Percentiles rank a stretch among this genome's conserved stretches.
Evolutionary conservation across 2,888 invertebrate genomes (phyloP).

Genomic region (Bibio marci): DNA sequence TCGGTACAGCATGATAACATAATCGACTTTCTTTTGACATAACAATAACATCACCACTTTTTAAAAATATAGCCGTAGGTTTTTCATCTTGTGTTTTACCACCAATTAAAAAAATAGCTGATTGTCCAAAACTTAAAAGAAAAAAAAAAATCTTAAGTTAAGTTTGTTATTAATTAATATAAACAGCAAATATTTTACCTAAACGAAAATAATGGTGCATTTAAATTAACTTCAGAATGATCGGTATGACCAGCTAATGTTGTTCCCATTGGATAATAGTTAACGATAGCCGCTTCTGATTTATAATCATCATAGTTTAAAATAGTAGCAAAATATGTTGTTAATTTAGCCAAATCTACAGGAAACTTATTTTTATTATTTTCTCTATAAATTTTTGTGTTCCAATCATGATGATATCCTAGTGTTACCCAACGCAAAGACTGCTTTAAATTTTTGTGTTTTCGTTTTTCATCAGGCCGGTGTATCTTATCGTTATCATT

Average conservation of each 20-base stretch:
- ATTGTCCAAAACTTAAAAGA: conserved; percentile 77
- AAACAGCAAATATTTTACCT: conserved; percentile 45
- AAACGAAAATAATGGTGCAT: conserved; percentile 81
- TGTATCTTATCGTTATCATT: too few species aligned
- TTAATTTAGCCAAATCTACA: conserved; percentile 47
- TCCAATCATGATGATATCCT: conserved; percentile 98
- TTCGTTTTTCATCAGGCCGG: too few species aligned
- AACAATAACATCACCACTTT: conserved; percentile 79
- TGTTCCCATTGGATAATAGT: conserved; percentile 88
- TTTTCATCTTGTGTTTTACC: conserved; percentile 49
- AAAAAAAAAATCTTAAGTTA: conserved; percentile 8
- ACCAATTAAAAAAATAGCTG: conserved; percentile 86
- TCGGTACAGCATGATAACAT: conserved; percentile 88
- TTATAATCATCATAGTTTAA: conserved; percentile 42
- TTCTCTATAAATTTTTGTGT: conserved; percentile 75
- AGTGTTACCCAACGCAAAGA: conserved; percentile 82
- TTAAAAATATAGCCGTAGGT: conserved; percentile 54
- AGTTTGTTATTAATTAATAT: too few species aligned
- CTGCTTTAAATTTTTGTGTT: too few species aligned
- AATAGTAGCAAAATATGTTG: conserved; percentile 40
- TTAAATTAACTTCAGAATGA: conserved; percentile 71
- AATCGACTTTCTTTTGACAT: conserved; percentile 77
- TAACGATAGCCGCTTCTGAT: conserved; percentile 90
- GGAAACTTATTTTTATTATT: conserved; percentile 51
- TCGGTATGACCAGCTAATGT: conserved; percentile 90